Base-by-base conservation (phyloP, 1,140 invertebrate species). In the Coenobita brevimanus region DNA sequence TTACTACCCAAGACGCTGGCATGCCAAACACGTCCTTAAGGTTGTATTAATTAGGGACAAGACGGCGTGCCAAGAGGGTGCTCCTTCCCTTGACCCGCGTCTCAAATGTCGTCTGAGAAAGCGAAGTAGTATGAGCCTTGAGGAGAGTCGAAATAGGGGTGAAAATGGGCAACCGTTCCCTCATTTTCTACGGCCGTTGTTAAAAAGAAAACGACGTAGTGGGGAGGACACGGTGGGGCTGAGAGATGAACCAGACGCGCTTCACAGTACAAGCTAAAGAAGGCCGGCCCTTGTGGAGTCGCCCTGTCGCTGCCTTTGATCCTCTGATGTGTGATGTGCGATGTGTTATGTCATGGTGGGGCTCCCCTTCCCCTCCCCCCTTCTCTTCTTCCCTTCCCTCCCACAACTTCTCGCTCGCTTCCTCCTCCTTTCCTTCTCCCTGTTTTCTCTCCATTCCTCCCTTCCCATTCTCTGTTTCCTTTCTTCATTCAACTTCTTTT, bases 1-100 rank as follows among this genome's bases (percentile, higher is more conserved):
- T 67, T 86, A 73, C 83, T 86, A 73, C 79, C 73, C 50, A 75
- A 78, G 69, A 78, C 46, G 83, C 83, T 78, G 83, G 60, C 75
- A 86, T 78, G 83, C 83, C 83, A 86, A 86, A 86, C 73, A 86
- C 83, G 79, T 86, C 83, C 83, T 86, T 86, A 78, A 60, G 60
- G 36, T 78, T 86, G 83, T 86, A 86, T 86, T 86, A 86, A 86
- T 86, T 86, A 86, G 83, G 83, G 67, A 62, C 83, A 86, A 86
- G 83, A 86, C 54, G 83, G 83, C 83, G 57, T 30, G 78, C 41
- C 60, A 62, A 86, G 73, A 50, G 60, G 17, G 36, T 64, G 57
- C 60, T 67, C 54, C n/a, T 33, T n/a, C 36, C n/a, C 60, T 75
- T 57, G n/a, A 62, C 54, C 75, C 24, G 60, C 10, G 83, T 33